Conservation (phyloP, 2,797 vertebrate species). For the Mionectes olivaceus region DNA sequence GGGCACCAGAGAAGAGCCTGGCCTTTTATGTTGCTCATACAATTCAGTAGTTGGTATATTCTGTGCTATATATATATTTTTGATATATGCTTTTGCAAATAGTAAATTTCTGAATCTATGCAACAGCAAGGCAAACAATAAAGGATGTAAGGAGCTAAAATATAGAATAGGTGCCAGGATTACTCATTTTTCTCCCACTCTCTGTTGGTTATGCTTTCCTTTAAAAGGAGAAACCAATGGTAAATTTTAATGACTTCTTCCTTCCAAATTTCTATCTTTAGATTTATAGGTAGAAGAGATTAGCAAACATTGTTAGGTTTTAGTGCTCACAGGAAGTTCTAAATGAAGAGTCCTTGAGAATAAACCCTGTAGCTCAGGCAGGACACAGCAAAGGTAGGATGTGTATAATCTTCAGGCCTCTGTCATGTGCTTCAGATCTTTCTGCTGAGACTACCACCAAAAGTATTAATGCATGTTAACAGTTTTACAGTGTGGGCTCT, state of each 20-base stretch:
- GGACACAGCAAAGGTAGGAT: background rate
- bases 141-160: constrained; percentile 9
- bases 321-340: background rate
- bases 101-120: constrained; percentile 43
- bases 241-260: background rate
- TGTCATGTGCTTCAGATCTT: background rate
- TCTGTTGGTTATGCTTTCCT: background rate
- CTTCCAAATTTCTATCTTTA: constrained; percentile 7
- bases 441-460: background rate
- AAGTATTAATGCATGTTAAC: background rate
- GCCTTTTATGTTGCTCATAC: background rate
- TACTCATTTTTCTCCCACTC: constrained; percentile 40
- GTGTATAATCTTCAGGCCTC: background rate
- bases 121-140: constrained; percentile 9
- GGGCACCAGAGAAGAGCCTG: background rate
- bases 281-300: constrained; percentile 3
- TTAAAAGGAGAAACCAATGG: background rate
- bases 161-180: constrained; percentile 12
- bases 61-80: background rate
- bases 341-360: background rate
- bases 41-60: background rate
- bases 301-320: constrained; percentile 15
- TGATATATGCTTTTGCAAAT: constrained; percentile 13
- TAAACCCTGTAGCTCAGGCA: background rate
- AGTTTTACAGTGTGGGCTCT: background rate